phyloP scores from a whole-genome alignment of 1,140 invertebrate species.

The Drosophila simulans region DNA sequence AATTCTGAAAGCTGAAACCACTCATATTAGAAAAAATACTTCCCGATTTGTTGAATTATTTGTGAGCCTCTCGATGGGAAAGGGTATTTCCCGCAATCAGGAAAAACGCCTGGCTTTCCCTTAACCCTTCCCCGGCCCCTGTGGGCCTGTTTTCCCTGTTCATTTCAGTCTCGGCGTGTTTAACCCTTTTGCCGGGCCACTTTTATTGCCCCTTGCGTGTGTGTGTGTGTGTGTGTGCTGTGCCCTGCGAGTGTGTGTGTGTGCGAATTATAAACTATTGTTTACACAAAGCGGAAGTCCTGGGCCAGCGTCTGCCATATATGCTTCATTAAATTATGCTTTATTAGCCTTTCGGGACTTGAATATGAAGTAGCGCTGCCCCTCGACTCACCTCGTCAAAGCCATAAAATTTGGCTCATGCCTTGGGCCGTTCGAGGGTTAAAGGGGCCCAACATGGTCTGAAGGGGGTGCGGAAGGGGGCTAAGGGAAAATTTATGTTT shows the following conservation, averaged over 20 bases:
- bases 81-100: slow-evolving; percentile 22
- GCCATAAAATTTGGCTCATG: slow-evolving; percentile 55
- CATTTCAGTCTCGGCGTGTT: slow-evolving; percentile 52
- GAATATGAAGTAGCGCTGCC: slow-evolving; percentile 75
- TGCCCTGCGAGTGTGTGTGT: slow-evolving; percentile 1
- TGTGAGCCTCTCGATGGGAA: not conserved
- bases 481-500: slow-evolving; percentile 79
- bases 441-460: not conserved
- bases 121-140: slow-evolving; percentile 5
- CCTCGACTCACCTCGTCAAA: slow-evolving; percentile 40
- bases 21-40: not conserved
- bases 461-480: not conserved
- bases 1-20: not conserved
- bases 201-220: slow-evolving; percentile 54
- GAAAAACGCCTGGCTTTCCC: not conserved
- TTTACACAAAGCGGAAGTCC: slow-evolving; percentile 81
- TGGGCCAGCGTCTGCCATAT: slow-evolving; percentile 69
- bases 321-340: slow-evolving; percentile 83
- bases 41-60: not conserved
- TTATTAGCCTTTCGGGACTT: slow-evolving; percentile 81
- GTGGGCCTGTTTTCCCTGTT: slow-evolving; percentile 18
- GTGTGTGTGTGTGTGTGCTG: slow-evolving; percentile 3
- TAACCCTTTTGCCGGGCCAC: slow-evolving; percentile 63
- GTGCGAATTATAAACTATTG: slow-evolving; percentile 80
- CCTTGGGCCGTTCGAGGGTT: slow-evolving; percentile 3